Evolutionary conservation across 92 coral and sea anemone species (phyloP).

Genomic region (Nematostella vectensis): DNA sequence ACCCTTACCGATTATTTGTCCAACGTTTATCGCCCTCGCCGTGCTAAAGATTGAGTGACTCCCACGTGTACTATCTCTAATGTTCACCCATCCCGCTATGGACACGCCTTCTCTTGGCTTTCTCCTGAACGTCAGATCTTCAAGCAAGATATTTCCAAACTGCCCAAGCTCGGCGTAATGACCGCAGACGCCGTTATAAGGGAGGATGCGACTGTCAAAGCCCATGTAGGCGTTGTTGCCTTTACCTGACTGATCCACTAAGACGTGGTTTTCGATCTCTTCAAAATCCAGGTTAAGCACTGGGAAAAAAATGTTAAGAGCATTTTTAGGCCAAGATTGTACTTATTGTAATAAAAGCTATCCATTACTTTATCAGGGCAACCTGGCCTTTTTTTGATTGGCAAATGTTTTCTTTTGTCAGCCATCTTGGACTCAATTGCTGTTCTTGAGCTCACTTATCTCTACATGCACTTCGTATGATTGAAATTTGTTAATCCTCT

Average conservation of each 20-base stretch:
- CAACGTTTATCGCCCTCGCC: slow-evolving; percentile 51
- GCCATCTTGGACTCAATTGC: no score
- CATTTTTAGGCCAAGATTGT: no score
- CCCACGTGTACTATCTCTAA: slow-evolving; percentile 58
- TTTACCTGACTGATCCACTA: slow-evolving; percentile 70
- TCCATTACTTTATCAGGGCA: no score
- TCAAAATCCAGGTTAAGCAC: slow-evolving; percentile 81
- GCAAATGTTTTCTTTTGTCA: no score
- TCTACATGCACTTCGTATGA: no score
- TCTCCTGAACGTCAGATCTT: slow-evolving; percentile 74
- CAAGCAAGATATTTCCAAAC: slow-evolving; percentile 71
- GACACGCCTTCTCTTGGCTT: slow-evolving; percentile 81
- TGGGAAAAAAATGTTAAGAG: slow-evolving; percentile 7
- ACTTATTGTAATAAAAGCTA: no score
- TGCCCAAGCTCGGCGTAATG: slow-evolving; percentile 67
- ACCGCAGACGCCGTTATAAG: slow-evolving; percentile 72
- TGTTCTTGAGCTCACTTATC: no score
- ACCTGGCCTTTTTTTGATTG: no score
- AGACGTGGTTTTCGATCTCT: slow-evolving; percentile 52
- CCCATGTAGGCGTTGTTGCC: slow-evolving; percentile 92
- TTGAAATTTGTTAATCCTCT: no score
- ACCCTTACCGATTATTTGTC: slow-evolving; percentile 67
- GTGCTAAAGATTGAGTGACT: slow-evolving; percentile 90
- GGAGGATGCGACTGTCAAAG: slow-evolving; percentile 58
- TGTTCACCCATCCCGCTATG: slow-evolving; percentile 77